A percentile compares a stretch with the other conserved stretches of the same genome.
These are phyloP conservation scores for Drosophila nannoptera DNA, from an alignment of 1,140 invertebrate genomes.

Conservation along the genomic window DNA sequence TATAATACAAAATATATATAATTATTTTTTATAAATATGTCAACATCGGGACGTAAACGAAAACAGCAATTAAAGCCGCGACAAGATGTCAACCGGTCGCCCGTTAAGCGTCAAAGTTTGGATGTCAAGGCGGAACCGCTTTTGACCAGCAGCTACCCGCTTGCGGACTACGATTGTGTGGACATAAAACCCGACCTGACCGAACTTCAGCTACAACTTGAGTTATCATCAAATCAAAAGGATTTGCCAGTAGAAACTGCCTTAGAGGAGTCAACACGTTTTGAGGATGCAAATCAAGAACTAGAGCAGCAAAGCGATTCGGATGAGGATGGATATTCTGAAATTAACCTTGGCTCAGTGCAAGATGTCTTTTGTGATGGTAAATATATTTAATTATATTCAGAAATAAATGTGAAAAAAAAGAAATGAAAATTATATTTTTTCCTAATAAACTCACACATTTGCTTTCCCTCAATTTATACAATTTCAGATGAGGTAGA, in stretches of 20 bases:
- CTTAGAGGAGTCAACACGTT: background rate
- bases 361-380: slow-evolving; percentile 56
- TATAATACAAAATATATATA: background rate
- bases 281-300: slow-evolving; percentile 17
- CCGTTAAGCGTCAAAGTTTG: slow-evolving; percentile 51
- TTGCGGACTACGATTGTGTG: slow-evolving; percentile 58
- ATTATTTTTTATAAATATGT: slow-evolving; percentile 35
- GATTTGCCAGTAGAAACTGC: background rate
- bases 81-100: slow-evolving; percentile 57
- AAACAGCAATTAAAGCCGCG: slow-evolving; percentile 63
- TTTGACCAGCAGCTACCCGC: slow-evolving; percentile 36
- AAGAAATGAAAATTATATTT: too few relatives aligned
- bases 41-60: slow-evolving; percentile 58
- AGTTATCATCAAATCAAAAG: slow-evolving; percentile 3
- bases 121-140: slow-evolving; percentile 43
- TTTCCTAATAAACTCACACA: too few relatives aligned
- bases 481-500: slow-evolving; percentile 46
- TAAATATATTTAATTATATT: slow-evolving; percentile 22
- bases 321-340: slow-evolving; percentile 67
- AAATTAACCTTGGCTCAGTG: slow-evolving; percentile 43
- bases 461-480: too few relatives aligned
- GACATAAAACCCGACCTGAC: slow-evolving; percentile 64
- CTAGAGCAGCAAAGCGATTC: slow-evolving; percentile 65
- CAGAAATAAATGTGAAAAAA: too few relatives aligned
- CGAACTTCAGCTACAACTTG: slow-evolving; percentile 56